These are phyloP conservation scores for Heliangelus exortis DNA, from an alignment of 2,797 vertebrate genomes.

Conservation along the genomic window DNA sequence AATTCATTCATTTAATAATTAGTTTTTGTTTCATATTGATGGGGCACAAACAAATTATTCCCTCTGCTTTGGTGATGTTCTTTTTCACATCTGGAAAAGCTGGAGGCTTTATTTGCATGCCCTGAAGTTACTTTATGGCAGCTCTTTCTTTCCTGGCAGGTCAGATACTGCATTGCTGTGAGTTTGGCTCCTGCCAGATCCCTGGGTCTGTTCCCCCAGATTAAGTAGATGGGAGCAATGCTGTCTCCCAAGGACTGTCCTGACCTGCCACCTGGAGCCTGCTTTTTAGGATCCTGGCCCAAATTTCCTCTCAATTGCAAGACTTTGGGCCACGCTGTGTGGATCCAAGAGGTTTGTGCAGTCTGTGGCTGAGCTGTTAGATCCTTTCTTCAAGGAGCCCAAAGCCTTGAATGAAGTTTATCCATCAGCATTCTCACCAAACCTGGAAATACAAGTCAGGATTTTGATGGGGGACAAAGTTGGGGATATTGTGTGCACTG, in stretches of 20 bases:
- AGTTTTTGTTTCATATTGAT: neutral
- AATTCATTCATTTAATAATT: neutral
- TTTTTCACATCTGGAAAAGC: neutral
- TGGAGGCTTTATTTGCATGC: neutral
- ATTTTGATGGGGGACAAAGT: neutral
- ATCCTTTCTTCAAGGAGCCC: neutral
- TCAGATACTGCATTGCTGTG: neutral
- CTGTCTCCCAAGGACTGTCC: neutral
- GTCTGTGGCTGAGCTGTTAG: neutral
- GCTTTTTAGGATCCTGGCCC: neutral
- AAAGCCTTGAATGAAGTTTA: neutral
- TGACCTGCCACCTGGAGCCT: neutral
- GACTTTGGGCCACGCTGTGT: accelerated
- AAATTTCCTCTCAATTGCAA: neutral
- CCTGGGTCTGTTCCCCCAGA: neutral
- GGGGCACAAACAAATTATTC: neutral
- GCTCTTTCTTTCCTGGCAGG: neutral
- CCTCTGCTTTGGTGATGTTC: neutral
- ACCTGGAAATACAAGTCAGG: neutral
- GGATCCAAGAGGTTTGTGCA: neutral
- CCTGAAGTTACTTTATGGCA: neutral
- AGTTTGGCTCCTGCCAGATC: neutral
- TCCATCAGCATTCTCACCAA: neutral
- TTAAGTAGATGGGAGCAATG: neutral
- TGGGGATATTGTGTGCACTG: accelerated